Percentiles rank a stretch among this genome's conserved stretches.
Conservation (phyloP, 1,140 invertebrate genomes). For the Rhagoletis pomonella region DNA sequence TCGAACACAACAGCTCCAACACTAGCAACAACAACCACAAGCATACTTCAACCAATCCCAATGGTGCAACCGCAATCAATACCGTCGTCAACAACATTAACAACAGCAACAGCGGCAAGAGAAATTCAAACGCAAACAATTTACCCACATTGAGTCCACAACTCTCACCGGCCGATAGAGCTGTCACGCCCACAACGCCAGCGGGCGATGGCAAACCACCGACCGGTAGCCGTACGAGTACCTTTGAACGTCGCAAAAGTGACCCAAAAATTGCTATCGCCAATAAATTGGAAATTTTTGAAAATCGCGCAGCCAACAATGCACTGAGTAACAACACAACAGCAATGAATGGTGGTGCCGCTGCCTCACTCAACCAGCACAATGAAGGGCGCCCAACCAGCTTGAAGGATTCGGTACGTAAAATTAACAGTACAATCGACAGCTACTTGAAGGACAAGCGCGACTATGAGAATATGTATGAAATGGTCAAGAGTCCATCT, state of each 20-base stretch:
- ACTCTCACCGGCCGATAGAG: slow-evolving; percentile 7
- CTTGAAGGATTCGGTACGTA: slow-evolving; percentile 72
- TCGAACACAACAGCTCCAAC: slow-evolving; percentile 60
- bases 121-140: slow-evolving; percentile 54
- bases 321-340: background rate
- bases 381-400: slow-evolving; percentile 65
- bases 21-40: slow-evolving; percentile 55
- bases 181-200: slow-evolving; percentile 49
- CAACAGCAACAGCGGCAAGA: slow-evolving; percentile 57
- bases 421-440: slow-evolving; percentile 73
- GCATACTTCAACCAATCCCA: slow-evolving; percentile 55
- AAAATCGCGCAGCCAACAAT: slow-evolving; percentile 60
- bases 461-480: slow-evolving; percentile 72
- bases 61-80: slow-evolving; percentile 18
- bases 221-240: slow-evolving; percentile 66
- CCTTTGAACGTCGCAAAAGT: slow-evolving; percentile 66
- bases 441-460: slow-evolving; percentile 73
- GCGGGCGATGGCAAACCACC: slow-evolving; percentile 54
- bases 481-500: slow-evolving; percentile 66
- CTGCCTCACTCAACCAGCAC: background rate
- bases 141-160: slow-evolving; percentile 54
- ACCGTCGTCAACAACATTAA: slow-evolving; percentile 1
- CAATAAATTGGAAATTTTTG: slow-evolving; percentile 72
- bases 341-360: background rate
- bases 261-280: slow-evolving; percentile 68